These are phyloP conservation scores for Spinus pinus DNA, from an alignment of 2,797 vertebrate species.

Conservation along the genomic window DNA sequence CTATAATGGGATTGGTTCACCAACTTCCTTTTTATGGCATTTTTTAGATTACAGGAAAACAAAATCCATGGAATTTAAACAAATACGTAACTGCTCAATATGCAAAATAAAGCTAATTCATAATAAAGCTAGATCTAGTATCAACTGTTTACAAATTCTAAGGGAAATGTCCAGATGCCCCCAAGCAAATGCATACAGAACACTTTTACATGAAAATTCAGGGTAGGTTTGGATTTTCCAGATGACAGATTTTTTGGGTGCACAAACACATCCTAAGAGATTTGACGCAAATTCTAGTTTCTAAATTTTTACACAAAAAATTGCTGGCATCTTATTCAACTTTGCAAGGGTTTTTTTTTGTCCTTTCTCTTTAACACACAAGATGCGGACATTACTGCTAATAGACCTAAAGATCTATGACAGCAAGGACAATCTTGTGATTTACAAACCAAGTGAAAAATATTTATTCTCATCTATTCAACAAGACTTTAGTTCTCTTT, in stretches of 20 bases:
- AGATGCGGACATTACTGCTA: neutral
- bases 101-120: neutral
- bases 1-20: neutral
- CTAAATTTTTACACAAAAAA: neutral
- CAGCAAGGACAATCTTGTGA: neutral
- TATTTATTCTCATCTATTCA: neutral
- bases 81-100: neutral
- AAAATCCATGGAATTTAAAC: neutral
- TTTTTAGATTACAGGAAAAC: neutral
- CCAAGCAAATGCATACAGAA: neutral
- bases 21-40: neutral
- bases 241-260: neutral
- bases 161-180: neutral
- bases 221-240: neutral
- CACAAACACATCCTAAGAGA: neutral
- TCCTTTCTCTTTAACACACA: neutral
- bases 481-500: neutral
- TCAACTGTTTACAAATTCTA: neutral
- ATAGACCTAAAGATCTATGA: neutral
- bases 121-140: neutral
- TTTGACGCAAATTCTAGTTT: neutral
- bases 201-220: neutral
- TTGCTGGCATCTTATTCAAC: neutral
- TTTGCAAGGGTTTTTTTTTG: accelerated
- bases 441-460: neutral